Conservation (phyloP, 92 coral and sea anemone species). For the Pocillopora meandrina region DNA sequence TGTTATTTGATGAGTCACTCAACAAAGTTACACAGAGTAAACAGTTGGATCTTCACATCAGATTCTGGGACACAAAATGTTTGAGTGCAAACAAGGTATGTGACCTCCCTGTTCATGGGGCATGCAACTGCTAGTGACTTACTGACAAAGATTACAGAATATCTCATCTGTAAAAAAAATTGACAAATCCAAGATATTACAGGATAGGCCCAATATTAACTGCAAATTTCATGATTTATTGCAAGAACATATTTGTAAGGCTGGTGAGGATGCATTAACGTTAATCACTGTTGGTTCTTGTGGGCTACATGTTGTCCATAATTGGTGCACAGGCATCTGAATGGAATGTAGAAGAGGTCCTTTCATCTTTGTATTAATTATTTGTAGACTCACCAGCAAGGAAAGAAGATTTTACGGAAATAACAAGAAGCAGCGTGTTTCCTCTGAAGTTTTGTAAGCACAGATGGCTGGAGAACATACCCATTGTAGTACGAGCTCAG, state of each 20-base stretch:
- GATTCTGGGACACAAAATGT: constrained; percentile 38
- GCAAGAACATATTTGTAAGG: too few relatives aligned
- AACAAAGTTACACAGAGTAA: constrained; percentile 45
- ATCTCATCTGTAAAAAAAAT: constrained; percentile 34
- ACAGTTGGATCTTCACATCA: constrained; percentile 42
- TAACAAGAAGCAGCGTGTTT: constrained; percentile 4
- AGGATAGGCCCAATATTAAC: constrained; percentile 40
- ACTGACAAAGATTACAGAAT: constrained; percentile 23
- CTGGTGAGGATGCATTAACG: too few relatives aligned
- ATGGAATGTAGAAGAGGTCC: too few relatives aligned
- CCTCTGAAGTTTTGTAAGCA: constrained; percentile 57
- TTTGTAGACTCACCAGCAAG: too few relatives aligned
- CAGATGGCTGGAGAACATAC: constrained; percentile 30
- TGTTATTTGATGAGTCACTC: not conserved
- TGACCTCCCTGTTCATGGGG: constrained; percentile 47
- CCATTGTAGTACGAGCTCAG: constrained; percentile 49
- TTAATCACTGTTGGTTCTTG: too few relatives aligned
- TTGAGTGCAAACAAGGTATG: constrained; percentile 45
- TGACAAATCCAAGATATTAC: constrained; percentile 30
- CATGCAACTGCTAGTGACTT: constrained; percentile 39
- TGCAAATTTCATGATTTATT: constrained; percentile 18
- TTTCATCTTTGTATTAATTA: too few relatives aligned
- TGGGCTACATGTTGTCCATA: too few relatives aligned
- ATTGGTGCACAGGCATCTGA: too few relatives aligned
- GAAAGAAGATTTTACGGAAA: too few relatives aligned